Conservation (phyloP, 2,113 vertebrate species). For the Micronycteris hirsuta region DNA sequence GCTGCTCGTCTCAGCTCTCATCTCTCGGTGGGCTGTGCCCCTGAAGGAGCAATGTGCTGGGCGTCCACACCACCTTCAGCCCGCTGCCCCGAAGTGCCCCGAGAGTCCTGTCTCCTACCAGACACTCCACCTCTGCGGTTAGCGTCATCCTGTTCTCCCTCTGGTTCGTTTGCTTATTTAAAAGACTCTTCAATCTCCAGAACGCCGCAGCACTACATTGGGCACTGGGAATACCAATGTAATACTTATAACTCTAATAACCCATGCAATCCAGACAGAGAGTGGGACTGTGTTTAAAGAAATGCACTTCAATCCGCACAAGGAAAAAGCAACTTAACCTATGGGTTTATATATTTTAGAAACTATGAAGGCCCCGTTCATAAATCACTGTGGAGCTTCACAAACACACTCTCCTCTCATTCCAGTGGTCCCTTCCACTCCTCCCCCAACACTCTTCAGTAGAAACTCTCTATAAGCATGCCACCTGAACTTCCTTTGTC, state of each 20-base stretch:
- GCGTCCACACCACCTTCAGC: not conserved
- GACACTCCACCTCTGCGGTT: not conserved
- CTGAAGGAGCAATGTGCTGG: not conserved
- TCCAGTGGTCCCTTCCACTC: not conserved
- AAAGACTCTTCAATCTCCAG: not conserved
- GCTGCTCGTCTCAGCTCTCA: conserved; percentile 52
- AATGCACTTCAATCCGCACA: not conserved
- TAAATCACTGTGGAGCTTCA: not conserved
- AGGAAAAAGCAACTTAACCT: not conserved
- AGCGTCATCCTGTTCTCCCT: not conserved
- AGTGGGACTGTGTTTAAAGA: not conserved
- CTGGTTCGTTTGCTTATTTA: not conserved
- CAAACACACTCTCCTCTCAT: not conserved
- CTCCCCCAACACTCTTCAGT: not conserved
- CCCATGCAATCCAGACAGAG: not conserved
- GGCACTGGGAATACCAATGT: not conserved
- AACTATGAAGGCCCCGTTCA: not conserved
- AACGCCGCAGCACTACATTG: not conserved
- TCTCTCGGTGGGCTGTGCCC: not conserved
- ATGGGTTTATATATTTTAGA: not conserved
- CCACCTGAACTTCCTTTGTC: conserved; percentile 10
- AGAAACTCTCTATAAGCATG: not conserved
- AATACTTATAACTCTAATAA: not conserved
- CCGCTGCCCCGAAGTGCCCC: not conserved
- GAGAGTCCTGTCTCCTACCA: not conserved